phyloP scores from a whole-genome alignment of 2,113 vertebrate species.

The Craseonycteris thonglongyai region DNA sequence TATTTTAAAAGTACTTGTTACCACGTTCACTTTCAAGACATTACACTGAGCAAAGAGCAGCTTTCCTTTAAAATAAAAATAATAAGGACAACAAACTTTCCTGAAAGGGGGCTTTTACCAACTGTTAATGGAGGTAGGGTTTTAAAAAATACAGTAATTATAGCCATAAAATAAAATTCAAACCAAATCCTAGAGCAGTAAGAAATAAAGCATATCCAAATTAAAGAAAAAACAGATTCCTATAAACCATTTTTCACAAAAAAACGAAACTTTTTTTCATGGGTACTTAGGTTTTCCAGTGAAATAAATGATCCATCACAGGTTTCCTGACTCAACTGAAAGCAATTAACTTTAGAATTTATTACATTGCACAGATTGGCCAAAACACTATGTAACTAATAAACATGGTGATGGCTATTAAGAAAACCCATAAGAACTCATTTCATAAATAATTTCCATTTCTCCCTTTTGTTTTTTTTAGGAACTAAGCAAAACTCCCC shows the following conservation, averaged over 20 bases:
- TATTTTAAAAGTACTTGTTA: constrained; percentile 66
- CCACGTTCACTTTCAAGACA: constrained; percentile 71
- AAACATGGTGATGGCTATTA: constrained; percentile 49
- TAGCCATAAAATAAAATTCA: constrained; percentile 71
- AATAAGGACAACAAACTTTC: constrained; percentile 80
- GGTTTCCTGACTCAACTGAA: constrained; percentile 52
- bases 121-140: constrained; percentile 80
- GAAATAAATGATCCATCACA: constrained; percentile 68
- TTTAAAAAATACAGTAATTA: constrained; percentile 79
- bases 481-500: constrained; percentile 57
- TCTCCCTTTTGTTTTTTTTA: constrained; percentile 53
- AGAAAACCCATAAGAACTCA: constrained; percentile 71
- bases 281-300: constrained; percentile 73
- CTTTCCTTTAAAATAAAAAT: constrained; percentile 77
- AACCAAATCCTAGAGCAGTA: constrained; percentile 72
- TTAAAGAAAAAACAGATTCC: constrained; percentile 66
- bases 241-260: constrained; percentile 69
- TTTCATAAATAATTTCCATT: constrained; percentile 53
- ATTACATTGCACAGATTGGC: constrained; percentile 68
- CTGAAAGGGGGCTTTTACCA: constrained; percentile 80
- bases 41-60: constrained; percentile 80
- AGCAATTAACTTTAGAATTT: constrained; percentile 51
- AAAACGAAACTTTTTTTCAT: constrained; percentile 68
- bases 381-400: constrained; percentile 54
- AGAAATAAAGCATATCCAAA: constrained; percentile 76